Evolutionary conservation across 2,888 invertebrate genomes (phyloP).

Genomic region (Orthosia incerta): DNA sequence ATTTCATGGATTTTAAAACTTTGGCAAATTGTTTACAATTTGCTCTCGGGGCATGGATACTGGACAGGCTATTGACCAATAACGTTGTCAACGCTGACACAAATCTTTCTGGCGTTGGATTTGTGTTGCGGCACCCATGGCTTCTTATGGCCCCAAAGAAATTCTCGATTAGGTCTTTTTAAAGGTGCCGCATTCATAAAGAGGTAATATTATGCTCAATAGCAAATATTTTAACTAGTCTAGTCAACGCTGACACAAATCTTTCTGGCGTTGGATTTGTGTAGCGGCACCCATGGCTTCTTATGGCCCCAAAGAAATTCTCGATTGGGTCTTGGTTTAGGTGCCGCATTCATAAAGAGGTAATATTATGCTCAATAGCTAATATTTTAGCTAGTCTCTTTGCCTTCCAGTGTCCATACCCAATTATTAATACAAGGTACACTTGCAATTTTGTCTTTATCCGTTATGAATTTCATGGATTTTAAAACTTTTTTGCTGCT

Average conservation of each 20-base stretch:
- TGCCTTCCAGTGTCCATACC: too few relatives aligned
- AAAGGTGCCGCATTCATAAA: too few relatives aligned
- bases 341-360: slow-evolving; percentile 31
- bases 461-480: slow-evolving; percentile 9
- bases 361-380: slow-evolving; percentile 12
- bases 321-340: slow-evolving; percentile 45
- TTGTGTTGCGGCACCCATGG: slow-evolving; percentile 31
- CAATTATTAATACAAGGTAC: too few relatives aligned
- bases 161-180: too few relatives aligned
- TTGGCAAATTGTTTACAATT: too few relatives aligned
- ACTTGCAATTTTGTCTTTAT: slow-evolving; percentile 2
- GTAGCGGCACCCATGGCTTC: too few relatives aligned
- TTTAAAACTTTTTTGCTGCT: slow-evolving; percentile 7
- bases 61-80: slow-evolving; percentile 42
- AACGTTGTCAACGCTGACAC: slow-evolving; percentile 31
- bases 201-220: too few relatives aligned
- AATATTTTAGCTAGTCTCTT: neutral
- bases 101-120: slow-evolving; percentile 24
- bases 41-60: slow-evolving; percentile 37
- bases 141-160: slow-evolving; percentile 39
- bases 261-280: too few relatives aligned
- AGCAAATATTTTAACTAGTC: too few relatives aligned
- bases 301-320: too few relatives aligned
- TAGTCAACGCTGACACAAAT: too few relatives aligned
- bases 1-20: too few relatives aligned